Evolutionary conservation across 2,113 vertebrate species (phyloP).

Genomic region (Psephotus haematonotus): DNA sequence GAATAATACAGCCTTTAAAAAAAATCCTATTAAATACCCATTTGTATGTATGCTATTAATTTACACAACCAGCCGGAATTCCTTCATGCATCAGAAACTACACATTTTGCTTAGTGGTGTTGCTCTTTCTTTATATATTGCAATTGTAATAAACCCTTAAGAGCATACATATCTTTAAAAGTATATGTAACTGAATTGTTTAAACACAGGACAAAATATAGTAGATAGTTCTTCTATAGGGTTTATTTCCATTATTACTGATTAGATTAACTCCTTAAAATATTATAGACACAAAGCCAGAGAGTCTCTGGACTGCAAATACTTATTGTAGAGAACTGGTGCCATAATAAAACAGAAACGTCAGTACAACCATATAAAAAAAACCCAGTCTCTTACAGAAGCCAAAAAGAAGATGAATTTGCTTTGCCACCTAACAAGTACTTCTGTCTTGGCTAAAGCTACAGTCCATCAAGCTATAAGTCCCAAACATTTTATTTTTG

Average conservation of each 20-base stretch:
- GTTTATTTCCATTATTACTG: neutral
- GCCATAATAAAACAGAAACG: neutral
- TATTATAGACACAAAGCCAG: neutral
- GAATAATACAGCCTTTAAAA: neutral
- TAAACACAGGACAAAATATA: neutral
- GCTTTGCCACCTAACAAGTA: neutral
- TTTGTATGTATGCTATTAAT: neutral
- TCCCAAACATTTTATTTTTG: neutral
- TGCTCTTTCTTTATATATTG: neutral
- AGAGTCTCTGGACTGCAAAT: neutral
- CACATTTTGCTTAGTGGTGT: neutral
- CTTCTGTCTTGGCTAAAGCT: neutral
- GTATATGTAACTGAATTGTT: neutral
- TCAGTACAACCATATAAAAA: neutral
- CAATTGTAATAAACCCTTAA: neutral
- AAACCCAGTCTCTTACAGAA: neutral
- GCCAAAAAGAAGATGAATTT: neutral
- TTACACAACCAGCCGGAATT: neutral
- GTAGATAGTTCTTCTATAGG: neutral
- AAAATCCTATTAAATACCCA: neutral
- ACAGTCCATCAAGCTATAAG: accelerated
- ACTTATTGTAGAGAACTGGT: neutral
- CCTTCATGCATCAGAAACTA: neutral
- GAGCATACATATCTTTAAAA: neutral
- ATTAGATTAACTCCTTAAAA: neutral